Conservation (phyloP, 1,140 invertebrate genomes). For the Hylyphantes graminicola region DNA sequence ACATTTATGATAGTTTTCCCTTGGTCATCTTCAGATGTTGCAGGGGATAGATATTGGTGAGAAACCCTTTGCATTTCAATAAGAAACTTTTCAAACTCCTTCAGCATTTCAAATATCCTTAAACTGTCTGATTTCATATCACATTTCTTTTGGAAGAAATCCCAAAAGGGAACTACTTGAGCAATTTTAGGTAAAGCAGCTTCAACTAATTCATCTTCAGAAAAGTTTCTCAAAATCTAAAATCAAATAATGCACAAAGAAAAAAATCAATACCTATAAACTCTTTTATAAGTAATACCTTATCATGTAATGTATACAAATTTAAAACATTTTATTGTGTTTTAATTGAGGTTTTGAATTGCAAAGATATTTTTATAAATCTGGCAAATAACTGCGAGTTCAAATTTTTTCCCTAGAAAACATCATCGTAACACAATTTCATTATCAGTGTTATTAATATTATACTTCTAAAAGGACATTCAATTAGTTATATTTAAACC, state of each 20-base stretch:
- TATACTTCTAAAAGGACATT: no score
- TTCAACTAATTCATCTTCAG: conserved; percentile 70
- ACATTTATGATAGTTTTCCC: conserved; percentile 53
- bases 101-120: conserved; percentile 64
- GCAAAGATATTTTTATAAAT: no score
- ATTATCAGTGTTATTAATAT: no score
- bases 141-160: conserved; percentile 69
- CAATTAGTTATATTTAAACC: no score
- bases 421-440: neutral
- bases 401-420: neutral
- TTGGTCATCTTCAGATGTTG: conserved; percentile 28
- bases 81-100: conserved; percentile 66
- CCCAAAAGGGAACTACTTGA: conserved; percentile 68
- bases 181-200: conserved; percentile 68
- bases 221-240: conserved; percentile 62
- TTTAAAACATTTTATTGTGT: neutral
- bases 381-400: neutral
- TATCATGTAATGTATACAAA: neutral
- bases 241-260: neutral
- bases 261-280: neutral
- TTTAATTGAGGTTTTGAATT: no score
- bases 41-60: conserved; percentile 64
- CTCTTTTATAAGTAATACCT: neutral
- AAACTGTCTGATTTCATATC: conserved; percentile 65
- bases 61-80: conserved; percentile 66